Evolutionary conservation across 1,140 invertebrate genomes (phyloP), one percentile per base, ranked within the genome.

Genomic region (Ditylenchus dipsaci): DNA sequence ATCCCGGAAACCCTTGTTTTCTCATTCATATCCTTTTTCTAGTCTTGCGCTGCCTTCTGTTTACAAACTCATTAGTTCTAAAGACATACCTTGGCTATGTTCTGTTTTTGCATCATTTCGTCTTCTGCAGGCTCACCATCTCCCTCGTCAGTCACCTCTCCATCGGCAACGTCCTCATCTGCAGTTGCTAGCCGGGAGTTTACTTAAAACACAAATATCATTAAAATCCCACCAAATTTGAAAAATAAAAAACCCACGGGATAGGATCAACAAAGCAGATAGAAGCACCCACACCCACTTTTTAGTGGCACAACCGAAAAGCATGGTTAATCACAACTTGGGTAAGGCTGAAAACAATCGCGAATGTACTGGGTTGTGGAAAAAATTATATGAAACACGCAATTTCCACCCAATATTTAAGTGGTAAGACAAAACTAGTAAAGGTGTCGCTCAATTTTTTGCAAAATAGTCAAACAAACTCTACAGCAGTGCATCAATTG

Each of bases 131-230:
- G 43, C 30, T 68, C 69, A 26, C 26, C n/a, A 30, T 71, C 47
- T 42, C 65, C 69, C 21, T 73, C 69, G 21, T 68, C 21, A 33
- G 1, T 29, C 38, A 69, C 68, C 29, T 68, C 65, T 17, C 67
- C 67, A 19, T 68, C 67, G 5, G 68, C 67, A n/a, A 63, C 47
- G 45, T 68, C 67, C 30, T 68, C 67, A 23, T 49, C 65, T 5
- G 65, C 65, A 21, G 8, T 60, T 49, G 65, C 43, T 19, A 63
- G 62, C 26, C 33, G 27, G 23, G 21, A 9, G 15, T 64, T 65
- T 9, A 65, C 33, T 38, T 5, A 38, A 38, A 38, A 11, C 11
- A 5, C 3, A 3, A 38, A 38, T 5, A 38, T 38, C 3, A 38
- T 5, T 38, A 57, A 57, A 30, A 57, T 45, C n/a, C 47, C 3